Evolutionary conservation across 2,797 vertebrate genomes (phyloP), one percentile per base, ranked within the genome.

Genomic region (Hippocampus kuda): DNA sequence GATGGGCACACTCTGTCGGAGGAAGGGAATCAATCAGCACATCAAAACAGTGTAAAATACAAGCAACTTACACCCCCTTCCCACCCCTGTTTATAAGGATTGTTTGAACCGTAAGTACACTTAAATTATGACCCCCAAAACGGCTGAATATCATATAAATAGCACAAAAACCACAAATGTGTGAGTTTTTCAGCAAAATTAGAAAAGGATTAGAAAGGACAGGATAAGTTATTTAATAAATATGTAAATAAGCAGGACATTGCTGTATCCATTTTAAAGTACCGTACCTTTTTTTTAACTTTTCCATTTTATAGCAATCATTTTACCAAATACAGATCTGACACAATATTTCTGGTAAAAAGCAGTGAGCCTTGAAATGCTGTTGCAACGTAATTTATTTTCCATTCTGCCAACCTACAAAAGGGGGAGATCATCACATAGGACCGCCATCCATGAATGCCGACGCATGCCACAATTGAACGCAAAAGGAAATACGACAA

Each of bases 1-100:
- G 89, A 89, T 99, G 97, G 69, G 97, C 95, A 90, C 97, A 99
- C 87, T 99, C 97, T 99, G 88, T 6, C 70, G 74, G 38, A 86
- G 80, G n/a, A 77, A 67, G 24, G 88, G 80, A 34, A 77, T 65
- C 46, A 30, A 75, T 27, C 46, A 60, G 41, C 11, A 13, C 24
- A 27, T n/a, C 9, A 59, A 60, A 11, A 53, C 26, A 15, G 26
- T 67, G 46, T 5, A 13, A 48, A 13, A 48, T 15, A 48, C 46
- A 38, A 38, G 7, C 34, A 38, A 38, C 1, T 8, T 38, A 38
- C 34, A 1, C 34, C 34, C 1, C 34, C 34, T 6, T 6, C 34
- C 34, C 30, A 5, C 30, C 0, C 34, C 34, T 6, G 7, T 38
- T 38, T 38, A 38, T 38, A 38, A 1, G 34, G 6, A 38, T 38